Evolutionary conservation across 92 coral and sea anemone genomes (phyloP).

Genomic region (Siderastrea siderea): DNA sequence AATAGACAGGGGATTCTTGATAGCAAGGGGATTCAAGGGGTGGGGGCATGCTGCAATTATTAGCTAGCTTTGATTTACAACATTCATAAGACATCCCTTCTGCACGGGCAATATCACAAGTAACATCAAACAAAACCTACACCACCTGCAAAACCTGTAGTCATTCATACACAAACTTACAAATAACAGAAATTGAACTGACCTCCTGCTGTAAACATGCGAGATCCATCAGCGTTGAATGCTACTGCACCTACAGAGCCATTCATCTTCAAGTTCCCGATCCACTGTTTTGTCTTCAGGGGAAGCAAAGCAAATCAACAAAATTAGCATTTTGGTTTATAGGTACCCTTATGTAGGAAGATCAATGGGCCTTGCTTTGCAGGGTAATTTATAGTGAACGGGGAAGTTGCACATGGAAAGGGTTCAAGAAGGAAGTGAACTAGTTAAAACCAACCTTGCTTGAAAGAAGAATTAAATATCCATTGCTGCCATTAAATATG

Average conservation of each 20-base stretch:
- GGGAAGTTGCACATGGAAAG: too few species aligned
- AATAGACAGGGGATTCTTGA: too few species aligned
- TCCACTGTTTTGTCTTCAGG: constrained; percentile 95
- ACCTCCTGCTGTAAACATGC: constrained; percentile 93
- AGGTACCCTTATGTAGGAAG: neutral
- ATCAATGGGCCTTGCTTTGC: neutral
- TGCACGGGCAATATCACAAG: too few species aligned
- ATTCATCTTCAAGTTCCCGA: constrained; percentile 95
- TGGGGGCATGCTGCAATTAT: too few species aligned
- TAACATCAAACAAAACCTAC: too few species aligned
- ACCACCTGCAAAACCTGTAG: too few species aligned
- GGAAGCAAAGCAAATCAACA: neutral
- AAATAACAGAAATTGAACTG: neutral
- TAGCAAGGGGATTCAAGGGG: too few species aligned
- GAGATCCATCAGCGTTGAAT: constrained; percentile 92
- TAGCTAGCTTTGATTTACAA: too few species aligned
- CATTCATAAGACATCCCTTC: too few species aligned
- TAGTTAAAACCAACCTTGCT: constrained; percentile 76
- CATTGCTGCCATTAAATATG: constrained; percentile 87
- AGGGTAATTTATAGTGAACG: too few species aligned
- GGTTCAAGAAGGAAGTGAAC: too few species aligned
- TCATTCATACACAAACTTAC: too few species aligned
- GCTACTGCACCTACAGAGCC: constrained; percentile 82
- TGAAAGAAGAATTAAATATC: constrained; percentile 89
- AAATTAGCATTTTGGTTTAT: neutral